Base-by-base conservation (phyloP, 2,888 invertebrate genomes). In the Carterocephalus palaemon region DNA sequence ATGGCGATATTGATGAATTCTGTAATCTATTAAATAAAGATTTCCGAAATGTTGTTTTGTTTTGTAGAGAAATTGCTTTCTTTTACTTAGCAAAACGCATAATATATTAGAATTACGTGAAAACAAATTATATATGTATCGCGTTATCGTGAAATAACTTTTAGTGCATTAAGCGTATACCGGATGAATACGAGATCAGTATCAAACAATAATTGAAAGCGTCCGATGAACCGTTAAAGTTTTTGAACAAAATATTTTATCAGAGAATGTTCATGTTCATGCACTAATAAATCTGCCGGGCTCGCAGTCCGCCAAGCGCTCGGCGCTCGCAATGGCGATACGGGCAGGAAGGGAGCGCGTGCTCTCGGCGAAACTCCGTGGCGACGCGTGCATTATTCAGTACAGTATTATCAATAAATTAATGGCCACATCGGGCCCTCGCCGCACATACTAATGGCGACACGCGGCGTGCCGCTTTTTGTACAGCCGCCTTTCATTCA, bases 351-450 rank as follows among this genome's bases (percentile, higher is more conserved):
- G 69, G 46, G 55, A 53, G 67, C 82, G 82, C 84, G 84, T 79
- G 83, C 79, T 75, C 61, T 33, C 50, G 48, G 50, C 57, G 51
- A 51, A 53, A 56, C 47, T 52, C 62, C 63, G 66, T 64, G 67
- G 62, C 65, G 53, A 57, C 56, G 59, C 65, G 70, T 75, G 70
- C 77, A 78, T 79, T 81, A 79, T 78, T 81, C 81, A 80, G 75
- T 74, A 70, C 73, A 71, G 67, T 74, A 77, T 75, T 75, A 74
- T 76, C 84, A 79, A 81, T 84, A 85, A 85, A 85, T 85, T 79
- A 80, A 83, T 80, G 81, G 78, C 80, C 72, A 76, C 79, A 78
- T 75, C 73, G 70, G 75, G 60, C 70, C 64, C 66, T 72, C 69
- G 69, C 70, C 67, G 62, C 74, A 75, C 83, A 85, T 85, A 86